Conservation (phyloP, 2,888 invertebrate genomes). For the Carpatolechia fugitivella region DNA sequence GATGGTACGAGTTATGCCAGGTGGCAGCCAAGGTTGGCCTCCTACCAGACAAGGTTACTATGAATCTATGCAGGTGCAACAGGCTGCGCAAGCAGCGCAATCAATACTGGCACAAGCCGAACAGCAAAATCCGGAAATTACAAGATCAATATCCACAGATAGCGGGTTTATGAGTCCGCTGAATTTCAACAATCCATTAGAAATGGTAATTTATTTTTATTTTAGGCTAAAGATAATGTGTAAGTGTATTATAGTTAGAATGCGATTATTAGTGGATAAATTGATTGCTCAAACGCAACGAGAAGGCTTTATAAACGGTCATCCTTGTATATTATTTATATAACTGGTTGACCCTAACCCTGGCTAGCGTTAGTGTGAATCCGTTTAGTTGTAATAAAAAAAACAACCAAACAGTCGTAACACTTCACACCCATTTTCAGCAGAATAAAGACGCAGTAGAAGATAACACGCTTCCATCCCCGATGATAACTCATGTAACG, state of each 20-base stretch:
- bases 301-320: too few relatives aligned
- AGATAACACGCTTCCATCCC: neutral
- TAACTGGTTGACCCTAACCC: too few relatives aligned
- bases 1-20: too few relatives aligned
- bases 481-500: conserved; percentile 7
- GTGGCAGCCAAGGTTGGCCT: neutral
- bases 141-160: conserved; percentile 39
- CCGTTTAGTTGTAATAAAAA: too few relatives aligned
- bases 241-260: too few relatives aligned
- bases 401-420: too few relatives aligned
- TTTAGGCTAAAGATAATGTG: too few relatives aligned
- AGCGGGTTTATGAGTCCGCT: conserved; percentile 41
- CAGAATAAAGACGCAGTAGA: neutral
- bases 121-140: conserved; percentile 1
- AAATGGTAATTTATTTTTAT: conserved; percentile 5
- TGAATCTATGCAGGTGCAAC: neutral
- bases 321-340: too few relatives aligned
- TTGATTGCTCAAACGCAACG: too few relatives aligned
- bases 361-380: too few relatives aligned
- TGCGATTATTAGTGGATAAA: too few relatives aligned
- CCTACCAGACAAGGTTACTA: neutral
- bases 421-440: neutral
- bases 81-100: neutral
- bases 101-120: neutral
- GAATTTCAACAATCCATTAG: conserved; percentile 16